Evolutionary conservation across 1,140 invertebrate species (phyloP), one percentile per base, ranked within the genome.

Genomic region (Homalodisca vitripennis): DNA sequence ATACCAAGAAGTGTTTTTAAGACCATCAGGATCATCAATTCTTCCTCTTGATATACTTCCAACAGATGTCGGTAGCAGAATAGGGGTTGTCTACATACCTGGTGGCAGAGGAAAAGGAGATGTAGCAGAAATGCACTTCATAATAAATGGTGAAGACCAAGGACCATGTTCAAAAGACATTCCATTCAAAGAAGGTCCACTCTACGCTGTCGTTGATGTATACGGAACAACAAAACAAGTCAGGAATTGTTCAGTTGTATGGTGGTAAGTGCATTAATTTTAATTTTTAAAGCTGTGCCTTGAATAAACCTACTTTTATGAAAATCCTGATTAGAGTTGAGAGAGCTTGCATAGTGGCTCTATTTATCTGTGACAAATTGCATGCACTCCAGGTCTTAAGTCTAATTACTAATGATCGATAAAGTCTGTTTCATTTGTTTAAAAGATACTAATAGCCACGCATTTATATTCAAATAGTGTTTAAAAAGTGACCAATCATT

Each of bases 221-320:
- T 98, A 98, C 85, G 95, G 95, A 32, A 94, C 93, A 31, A 98
- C 95, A n/a, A 98, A 97, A 80, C 92, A 94, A 88, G 93, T 98
- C 71, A 87, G 91, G n/a, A 76, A 94, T 97, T 72, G 87, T 97
- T 71, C 95, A 98, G 67, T 81, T 97, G 24, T 93, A 96, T 82
- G 92, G 89, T 81, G 92, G 95, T 96, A 84, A 83, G 82, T 80
- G 70, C 73, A 32, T n/a, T n/a, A n/a, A n/a, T n/a, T n/a, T n/a
- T n/a, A n/a, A n/a, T n/a, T n/a, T n/a, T n/a, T n/a, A n/a, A n/a
- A n/a, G n/a, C n/a, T n/a, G n/a, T n/a, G n/a, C n/a, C n/a, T n/a
- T n/a, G n/a, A n/a, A n/a, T n/a, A n/a, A n/a, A n/a, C n/a, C n/a
- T n/a, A n/a, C n/a, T n/a, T n/a, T n/a, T n/a, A n/a, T n/a, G n/a